phyloP scores from a whole-genome alignment of 2,113 vertebrate species.

The Percopsis transmontana region DNA sequence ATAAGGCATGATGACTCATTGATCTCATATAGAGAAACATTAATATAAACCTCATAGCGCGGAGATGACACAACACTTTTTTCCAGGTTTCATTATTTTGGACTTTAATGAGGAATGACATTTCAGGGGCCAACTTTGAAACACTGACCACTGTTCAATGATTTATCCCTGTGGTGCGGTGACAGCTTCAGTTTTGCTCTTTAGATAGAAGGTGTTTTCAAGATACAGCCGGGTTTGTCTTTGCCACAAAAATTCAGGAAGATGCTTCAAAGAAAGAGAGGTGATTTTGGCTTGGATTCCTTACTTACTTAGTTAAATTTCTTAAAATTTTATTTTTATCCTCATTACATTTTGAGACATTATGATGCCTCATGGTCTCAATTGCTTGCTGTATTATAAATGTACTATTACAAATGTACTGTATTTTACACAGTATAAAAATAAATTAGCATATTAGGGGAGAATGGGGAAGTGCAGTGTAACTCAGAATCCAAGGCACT shows the following conservation, averaged over 20 bases:
- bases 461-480: too few relatives aligned
- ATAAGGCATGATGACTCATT: slow-evolving; percentile 49
- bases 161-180: neutral
- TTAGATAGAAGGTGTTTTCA: neutral
- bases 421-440: too few relatives aligned
- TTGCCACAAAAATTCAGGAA: neutral
- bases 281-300: too few relatives aligned
- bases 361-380: too few relatives aligned
- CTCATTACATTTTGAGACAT: too few relatives aligned
- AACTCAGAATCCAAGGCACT: too few relatives aligned
- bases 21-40: slow-evolving; percentile 54
- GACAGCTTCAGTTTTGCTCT: slow-evolving; percentile 6
- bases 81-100: slow-evolving; percentile 32
- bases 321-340: too few relatives aligned
- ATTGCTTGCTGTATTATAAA: too few relatives aligned
- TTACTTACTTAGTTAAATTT: too few relatives aligned
- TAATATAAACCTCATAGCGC: slow-evolving; percentile 41
- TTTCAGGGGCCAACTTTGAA: slow-evolving; percentile 11
- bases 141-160: slow-evolving; percentile 4
- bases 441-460: too few relatives aligned
- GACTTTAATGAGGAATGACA: slow-evolving; percentile 19
- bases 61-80: slow-evolving; percentile 14
- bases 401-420: too few relatives aligned
- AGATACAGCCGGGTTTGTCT: neutral
- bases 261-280: too few relatives aligned